These are phyloP conservation scores for Bombus difficillimus DNA, from an alignment of 1,140 invertebrate genomes.

Conservation along the genomic window DNA sequence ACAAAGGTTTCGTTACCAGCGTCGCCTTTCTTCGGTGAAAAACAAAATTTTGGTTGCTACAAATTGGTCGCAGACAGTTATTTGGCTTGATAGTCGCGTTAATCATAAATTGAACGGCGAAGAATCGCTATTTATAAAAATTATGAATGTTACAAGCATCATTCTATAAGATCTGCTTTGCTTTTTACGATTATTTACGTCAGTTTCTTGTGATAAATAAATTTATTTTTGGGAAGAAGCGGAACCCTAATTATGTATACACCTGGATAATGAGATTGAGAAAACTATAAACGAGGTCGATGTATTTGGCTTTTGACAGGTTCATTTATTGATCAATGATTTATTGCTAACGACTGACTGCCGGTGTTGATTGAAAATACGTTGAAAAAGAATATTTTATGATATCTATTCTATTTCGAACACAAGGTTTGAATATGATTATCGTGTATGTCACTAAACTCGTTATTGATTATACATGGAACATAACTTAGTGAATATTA, in stretches of 20 bases:
- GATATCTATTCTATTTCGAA: neutral
- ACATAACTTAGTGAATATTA: neutral
- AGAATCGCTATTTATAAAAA: neutral
- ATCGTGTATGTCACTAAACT: neutral
- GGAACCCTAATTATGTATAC: too few relatives aligned
- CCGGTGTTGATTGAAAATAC: too few relatives aligned
- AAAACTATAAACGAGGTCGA: too few relatives aligned
- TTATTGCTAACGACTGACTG: too few relatives aligned
- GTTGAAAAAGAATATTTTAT: too few relatives aligned
- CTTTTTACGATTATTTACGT: too few relatives aligned
- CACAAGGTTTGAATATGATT: neutral
- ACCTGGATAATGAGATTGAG: too few relatives aligned
- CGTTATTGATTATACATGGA: neutral
- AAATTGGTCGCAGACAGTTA: neutral
- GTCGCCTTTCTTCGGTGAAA: neutral
- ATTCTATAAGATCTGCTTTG: too few relatives aligned
- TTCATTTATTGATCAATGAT: too few relatives aligned
- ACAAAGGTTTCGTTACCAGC: conserved; percentile 40
- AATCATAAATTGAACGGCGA: neutral
- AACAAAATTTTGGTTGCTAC: neutral
- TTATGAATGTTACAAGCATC: neutral
- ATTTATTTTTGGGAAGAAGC: too few relatives aligned
- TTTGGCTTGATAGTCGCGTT: neutral
- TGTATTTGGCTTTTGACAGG: too few relatives aligned
- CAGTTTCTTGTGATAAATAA: too few relatives aligned